A percentile compares a stretch with the other conserved stretches of the same genome.
Conservation (phyloP, 2,888 invertebrate genomes). For the Selenia dentaria region DNA sequence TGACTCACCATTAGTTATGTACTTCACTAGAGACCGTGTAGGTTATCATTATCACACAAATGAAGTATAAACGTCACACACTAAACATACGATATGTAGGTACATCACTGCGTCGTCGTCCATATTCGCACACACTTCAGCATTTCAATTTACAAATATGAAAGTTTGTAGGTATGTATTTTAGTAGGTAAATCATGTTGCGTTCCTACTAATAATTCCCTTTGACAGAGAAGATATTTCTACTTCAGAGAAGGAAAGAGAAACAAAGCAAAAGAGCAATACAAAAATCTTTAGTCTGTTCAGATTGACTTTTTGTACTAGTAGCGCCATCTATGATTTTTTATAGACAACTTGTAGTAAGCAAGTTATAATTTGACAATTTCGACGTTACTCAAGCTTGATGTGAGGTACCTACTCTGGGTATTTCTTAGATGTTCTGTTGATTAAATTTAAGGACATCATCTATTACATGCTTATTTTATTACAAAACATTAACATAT, state of each 20-base stretch:
- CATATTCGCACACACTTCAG: conserved; percentile 48
- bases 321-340: conserved; percentile 64
- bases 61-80: conserved; percentile 76
- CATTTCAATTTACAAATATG: conserved; percentile 37
- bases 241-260: conserved; percentile 51
- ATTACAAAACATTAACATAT: too few species aligned
- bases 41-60: conserved; percentile 74
- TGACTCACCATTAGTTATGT: conserved; percentile 78
- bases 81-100: conserved; percentile 48
- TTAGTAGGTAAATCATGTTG: conserved; percentile 7
- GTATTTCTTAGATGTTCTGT: too few species aligned
- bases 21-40: conserved; percentile 69
- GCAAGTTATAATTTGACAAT: conserved; percentile 39
- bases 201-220: conserved; percentile 9
- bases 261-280: conserved; percentile 50
- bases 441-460: too few species aligned
- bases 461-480: too few species aligned
- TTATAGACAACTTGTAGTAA: conserved; percentile 22
- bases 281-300: conserved; percentile 31
- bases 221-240: conserved; percentile 29
- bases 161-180: conserved; percentile 2
- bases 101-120: conserved; percentile 49
- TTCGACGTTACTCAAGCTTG: conserved; percentile 48
- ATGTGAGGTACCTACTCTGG: conserved; percentile 48
- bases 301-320: conserved; percentile 21